phyloP scores from a whole-genome alignment of 2,888 invertebrate genomes.

The Phorcus lineatus region DNA sequence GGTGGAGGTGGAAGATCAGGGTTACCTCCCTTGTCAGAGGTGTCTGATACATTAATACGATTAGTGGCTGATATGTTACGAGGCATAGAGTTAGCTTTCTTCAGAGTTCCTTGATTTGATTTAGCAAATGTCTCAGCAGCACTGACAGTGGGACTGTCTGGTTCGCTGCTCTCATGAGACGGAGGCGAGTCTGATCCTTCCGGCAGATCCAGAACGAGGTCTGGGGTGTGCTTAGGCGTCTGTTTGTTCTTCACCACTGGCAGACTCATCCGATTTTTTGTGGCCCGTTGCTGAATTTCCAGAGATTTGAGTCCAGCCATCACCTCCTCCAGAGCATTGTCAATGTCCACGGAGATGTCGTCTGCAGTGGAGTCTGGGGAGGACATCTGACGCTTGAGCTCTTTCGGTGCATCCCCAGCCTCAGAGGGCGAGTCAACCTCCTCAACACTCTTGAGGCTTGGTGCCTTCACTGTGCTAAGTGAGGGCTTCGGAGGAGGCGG shows the following conservation, averaged over 20 bases:
- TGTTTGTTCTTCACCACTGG: conserved; percentile 64
- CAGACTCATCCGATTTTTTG: conserved; percentile 64
- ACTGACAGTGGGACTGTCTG: conserved; percentile 75
- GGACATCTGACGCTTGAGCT: conserved; percentile 41
- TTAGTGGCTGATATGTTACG: conserved; percentile 40
- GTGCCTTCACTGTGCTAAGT: not conserved
- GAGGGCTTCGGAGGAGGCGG: conserved; percentile 35
- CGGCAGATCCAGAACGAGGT: conserved; percentile 74
- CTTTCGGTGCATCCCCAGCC: not conserved
- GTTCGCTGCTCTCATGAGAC: conserved; percentile 63
- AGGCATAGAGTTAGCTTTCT: conserved; percentile 78
- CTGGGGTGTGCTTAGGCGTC: conserved; percentile 72
- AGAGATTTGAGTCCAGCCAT: conserved; percentile 73
- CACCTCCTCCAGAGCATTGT: conserved; percentile 75
- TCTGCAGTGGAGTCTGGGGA: conserved; percentile 52
- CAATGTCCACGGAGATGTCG: conserved; percentile 69
- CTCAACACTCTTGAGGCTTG: conserved; percentile 13
- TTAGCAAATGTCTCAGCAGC: conserved; percentile 87
- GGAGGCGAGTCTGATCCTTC: conserved; percentile 63
- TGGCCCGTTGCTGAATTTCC: conserved; percentile 70
- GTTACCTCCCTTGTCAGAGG: not conserved
- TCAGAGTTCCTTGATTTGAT: conserved; percentile 86
- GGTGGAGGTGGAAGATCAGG: not conserved
- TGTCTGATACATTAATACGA: not conserved
- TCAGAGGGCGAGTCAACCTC: conserved; percentile 9